These are phyloP conservation scores for Spinus pinus DNA, from an alignment of 2,797 vertebrate species.

Conservation along the genomic window DNA sequence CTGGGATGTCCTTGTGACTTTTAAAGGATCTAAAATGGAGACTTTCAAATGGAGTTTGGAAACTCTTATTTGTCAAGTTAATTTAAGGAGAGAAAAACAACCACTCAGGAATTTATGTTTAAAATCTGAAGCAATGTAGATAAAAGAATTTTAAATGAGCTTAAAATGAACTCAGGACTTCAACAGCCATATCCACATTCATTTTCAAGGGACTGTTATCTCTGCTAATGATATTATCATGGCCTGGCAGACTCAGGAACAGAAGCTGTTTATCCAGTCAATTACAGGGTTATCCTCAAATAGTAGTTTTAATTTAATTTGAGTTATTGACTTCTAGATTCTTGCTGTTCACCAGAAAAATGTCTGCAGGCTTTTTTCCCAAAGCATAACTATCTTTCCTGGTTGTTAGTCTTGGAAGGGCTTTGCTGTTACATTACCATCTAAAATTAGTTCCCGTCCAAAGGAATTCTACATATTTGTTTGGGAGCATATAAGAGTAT, in stretches of 20 bases:
- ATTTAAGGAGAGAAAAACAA: conserved; percentile 35
- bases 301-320: not conserved
- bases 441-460: conserved; percentile 3
- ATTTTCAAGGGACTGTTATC: not conserved
- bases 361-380: not conserved
- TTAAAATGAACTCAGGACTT: not conserved
- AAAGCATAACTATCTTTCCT: not conserved
- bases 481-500: not conserved
- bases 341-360: not conserved
- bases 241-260: not conserved
- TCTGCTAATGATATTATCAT: not conserved
- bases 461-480: not conserved
- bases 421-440: not conserved
- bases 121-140: conserved; percentile 51
- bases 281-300: not conserved
- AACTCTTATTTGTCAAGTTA: not conserved
- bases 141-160: not conserved
- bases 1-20: not conserved
- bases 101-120: conserved; percentile 21
- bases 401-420: not conserved
- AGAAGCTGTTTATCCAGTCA: not conserved
- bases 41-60: not conserved
- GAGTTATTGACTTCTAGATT: not conserved
- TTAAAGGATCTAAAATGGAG: not conserved
- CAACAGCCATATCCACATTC: not conserved